These are phyloP conservation scores for Exocentrus adspersus DNA, from an alignment of 2,888 invertebrate genomes.

Conservation along the genomic window DNA sequence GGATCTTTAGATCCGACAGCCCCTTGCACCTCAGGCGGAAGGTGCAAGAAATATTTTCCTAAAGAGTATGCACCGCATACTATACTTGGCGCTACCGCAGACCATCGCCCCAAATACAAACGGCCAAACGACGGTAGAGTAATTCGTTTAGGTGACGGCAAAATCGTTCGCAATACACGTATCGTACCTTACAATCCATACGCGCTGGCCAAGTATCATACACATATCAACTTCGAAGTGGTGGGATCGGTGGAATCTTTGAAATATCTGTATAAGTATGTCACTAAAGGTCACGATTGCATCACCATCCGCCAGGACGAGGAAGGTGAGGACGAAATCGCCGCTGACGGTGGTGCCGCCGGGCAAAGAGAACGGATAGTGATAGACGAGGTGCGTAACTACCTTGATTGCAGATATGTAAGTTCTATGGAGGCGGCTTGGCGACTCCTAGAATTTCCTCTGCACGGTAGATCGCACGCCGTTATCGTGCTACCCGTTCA, in stretches of 20 bases:
- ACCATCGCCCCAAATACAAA: no score
- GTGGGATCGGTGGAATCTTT: conserved; percentile 32
- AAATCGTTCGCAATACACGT: conserved; percentile 26
- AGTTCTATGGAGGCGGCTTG: conserved; percentile 57
- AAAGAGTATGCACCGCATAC: no score
- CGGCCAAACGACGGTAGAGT: no score
- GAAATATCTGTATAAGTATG: conserved; percentile 43
- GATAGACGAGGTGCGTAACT: conserved; percentile 51
- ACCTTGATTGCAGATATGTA: conserved; percentile 54
- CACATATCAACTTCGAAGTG: conserved; percentile 43
- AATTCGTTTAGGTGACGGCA: conserved; percentile 6
- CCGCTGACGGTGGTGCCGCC: no score
- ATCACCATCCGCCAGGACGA: no score
- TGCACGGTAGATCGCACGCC: conserved; percentile 50
- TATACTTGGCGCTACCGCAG: no score
- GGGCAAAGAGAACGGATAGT: no score
- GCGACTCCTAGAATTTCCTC: conserved; percentile 49
- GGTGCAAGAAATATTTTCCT: no score
- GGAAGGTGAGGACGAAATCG: neutral
- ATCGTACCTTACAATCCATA: conserved; percentile 35
- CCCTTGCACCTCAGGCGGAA: neutral
- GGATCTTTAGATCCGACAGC: neutral
- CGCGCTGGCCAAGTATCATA: conserved; percentile 32
- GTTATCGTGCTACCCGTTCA: conserved; percentile 47
- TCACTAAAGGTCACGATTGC: conserved; percentile 30